Percentiles rank a stretch among this genome's conserved stretches.
Conservation (phyloP, 2,888 invertebrate genomes). For the Phlogophora meticulosa region DNA sequence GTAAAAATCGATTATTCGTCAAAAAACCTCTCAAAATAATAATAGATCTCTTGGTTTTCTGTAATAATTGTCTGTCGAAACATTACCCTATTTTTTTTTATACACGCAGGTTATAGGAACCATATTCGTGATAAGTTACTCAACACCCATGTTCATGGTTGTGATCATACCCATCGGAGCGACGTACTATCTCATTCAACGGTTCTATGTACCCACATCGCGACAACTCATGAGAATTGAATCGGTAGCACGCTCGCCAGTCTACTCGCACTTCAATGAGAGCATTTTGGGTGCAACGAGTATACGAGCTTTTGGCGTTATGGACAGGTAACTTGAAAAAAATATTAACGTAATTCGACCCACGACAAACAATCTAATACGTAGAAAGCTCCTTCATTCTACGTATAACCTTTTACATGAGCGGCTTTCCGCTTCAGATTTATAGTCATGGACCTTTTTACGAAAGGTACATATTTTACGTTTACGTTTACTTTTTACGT, state of each 20-base stretch:
- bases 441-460: too few relatives aligned
- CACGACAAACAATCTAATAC: too few relatives aligned
- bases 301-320: conserved; percentile 96
- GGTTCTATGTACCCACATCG: conserved; percentile 98
- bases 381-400: too few relatives aligned
- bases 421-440: too few relatives aligned
- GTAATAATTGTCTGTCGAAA: background rate
- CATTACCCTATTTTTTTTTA: background rate
- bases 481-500: too few relatives aligned
- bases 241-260: conserved; percentile 98
- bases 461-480: too few relatives aligned
- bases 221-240: conserved; percentile 98
- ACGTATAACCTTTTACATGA: background rate
- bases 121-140: conserved; percentile 95
- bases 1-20: background rate
- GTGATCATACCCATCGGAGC: conserved; percentile 95
- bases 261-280: conserved; percentile 99
- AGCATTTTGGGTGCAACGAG: conserved; percentile 96
- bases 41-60: background rate
- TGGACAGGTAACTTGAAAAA: conserved; percentile 86
- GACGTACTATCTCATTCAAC: conserved; percentile 96
- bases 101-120: conserved; percentile 94
- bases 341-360: background rate
- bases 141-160: conserved; percentile 95
- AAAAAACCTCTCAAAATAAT: background rate